These are phyloP conservation scores for Ricordea florida DNA, from an alignment of 92 coral and sea anemone species.

Conservation along the genomic window DNA sequence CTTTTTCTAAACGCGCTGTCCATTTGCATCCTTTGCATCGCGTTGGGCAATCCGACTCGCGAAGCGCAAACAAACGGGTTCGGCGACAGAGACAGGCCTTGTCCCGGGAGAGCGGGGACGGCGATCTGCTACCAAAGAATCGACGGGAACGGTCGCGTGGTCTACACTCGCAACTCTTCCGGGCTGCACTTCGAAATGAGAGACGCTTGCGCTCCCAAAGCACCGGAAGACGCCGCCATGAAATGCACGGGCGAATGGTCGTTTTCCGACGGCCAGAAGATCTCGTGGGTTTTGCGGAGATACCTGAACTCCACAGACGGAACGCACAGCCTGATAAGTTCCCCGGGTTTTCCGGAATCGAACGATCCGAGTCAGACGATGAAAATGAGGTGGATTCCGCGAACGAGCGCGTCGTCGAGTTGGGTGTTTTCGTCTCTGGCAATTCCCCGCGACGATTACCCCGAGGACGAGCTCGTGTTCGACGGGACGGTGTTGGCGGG, in stretches of 20 bases:
- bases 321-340: not conserved
- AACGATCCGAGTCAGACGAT: not conserved
- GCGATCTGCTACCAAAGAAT: not conserved
- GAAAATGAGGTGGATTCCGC: slow-evolving; percentile 3
- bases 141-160: not conserved
- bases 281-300: not conserved
- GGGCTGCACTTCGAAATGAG: slow-evolving; percentile 2
- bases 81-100: not conserved
- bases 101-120: not conserved
- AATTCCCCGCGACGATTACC: not conserved
- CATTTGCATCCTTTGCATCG: not conserved
- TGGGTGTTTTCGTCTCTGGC: not conserved
- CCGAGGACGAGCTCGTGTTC: not conserved
- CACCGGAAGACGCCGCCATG: slow-evolving; percentile 1
- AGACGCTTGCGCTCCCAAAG: not conserved
- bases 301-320: not conserved
- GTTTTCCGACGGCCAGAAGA: not conserved
- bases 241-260: slow-evolving; percentile 7
- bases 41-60: not conserved
- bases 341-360: not conserved
- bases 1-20: not conserved
- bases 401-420: not conserved
- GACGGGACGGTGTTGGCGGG: slow-evolving; percentile 2
- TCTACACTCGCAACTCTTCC: not conserved
- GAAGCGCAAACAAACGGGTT: not conserved